A percentile compares a stretch with the other conserved stretches of the same genome.
Conservation (phyloP, 2,888 invertebrate genomes). For the Sepioteuthis lessoniana region DNA sequence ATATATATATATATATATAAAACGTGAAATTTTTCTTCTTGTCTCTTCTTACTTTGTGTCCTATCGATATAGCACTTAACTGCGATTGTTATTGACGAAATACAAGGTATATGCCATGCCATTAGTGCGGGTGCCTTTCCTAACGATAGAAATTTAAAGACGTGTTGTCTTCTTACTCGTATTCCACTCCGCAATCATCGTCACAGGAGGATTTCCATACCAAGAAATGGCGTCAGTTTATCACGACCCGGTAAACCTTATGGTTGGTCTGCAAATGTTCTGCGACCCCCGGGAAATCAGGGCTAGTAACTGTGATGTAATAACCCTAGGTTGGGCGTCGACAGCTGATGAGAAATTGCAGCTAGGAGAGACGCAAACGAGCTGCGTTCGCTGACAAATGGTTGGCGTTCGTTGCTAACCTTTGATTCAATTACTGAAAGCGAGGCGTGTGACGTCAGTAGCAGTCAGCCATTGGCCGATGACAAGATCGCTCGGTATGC, state of each 20-base stretch:
- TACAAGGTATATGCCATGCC: not conserved
- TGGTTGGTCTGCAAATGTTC: slow-evolving; percentile 8
- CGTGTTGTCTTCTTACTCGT: not conserved
- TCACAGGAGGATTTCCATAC: not conserved
- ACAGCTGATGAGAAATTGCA: slow-evolving; percentile 6
- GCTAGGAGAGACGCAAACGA: not conserved
- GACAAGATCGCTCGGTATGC: not conserved
- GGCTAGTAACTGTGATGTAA: not conserved
- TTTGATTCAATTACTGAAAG: not conserved
- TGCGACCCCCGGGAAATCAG: slow-evolving; percentile 20
- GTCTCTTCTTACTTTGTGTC: not conserved
- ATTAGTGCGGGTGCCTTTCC: not conserved
- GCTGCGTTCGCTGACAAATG: not conserved
- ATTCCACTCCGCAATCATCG: not conserved
- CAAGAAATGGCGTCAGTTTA: not conserved
- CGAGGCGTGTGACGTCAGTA: not conserved
- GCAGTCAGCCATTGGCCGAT: slow-evolving; percentile 6
- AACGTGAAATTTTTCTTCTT: no score
- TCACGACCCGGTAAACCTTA: slow-evolving; percentile 23
- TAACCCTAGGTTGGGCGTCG: not conserved
- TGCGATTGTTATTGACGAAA: not conserved
- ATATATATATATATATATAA: no score
- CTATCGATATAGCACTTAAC: not conserved
- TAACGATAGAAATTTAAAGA: not conserved
- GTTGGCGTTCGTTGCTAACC: slow-evolving; percentile 12